Evolutionary conservation across 2,888 invertebrate species (phyloP), one percentile per base, ranked within the genome.

Genomic region (Notocelia uddmanniana): DNA sequence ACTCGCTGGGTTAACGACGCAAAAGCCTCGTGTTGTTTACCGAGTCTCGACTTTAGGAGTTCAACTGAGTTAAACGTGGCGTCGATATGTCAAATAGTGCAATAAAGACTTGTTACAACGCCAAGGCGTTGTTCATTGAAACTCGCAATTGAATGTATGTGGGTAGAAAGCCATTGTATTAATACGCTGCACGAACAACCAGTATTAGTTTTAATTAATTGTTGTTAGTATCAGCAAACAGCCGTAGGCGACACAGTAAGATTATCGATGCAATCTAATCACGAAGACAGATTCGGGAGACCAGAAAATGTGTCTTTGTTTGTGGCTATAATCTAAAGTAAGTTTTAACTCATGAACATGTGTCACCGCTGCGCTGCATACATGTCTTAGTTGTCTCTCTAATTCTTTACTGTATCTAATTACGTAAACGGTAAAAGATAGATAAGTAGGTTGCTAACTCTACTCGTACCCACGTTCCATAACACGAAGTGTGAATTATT

Each of bases 31-130:
- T 19, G 19, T 74, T 76, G 76, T 76, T 75, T 75, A 74, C 75
- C 58, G 67, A 68, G 68, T 74, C 73, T 74, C 74, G 76, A 75
- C 74, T 64, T 74, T 71, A 74, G 73, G 71, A 75, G 73, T 75
- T 73, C 69, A 74, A 74, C 67, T 57, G 48, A 31, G 64, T 57
- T 63, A 48, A 18, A 34, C 18, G 48, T 52, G 68, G 59, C 54
- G 64, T 72, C 75, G 55, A 68, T 69, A 62, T 69, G 69, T 74
- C 69, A 72, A 75, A 62, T 69, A 67, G 68, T 69, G 74, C 76
- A 76, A 79, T 79, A 79, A 80, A 80, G 75, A 73, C 77, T 80
- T 77, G 76, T 79, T 76, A 78, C 71, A 73, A 57, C 60, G 68
- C 67, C 68, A 68, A 73, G 72, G 72, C 73, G 67, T 68, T 73